A percentile compares a stretch with the other conserved stretches of the same genome.
phyloP scores from a whole-genome alignment of 2,113 vertebrate genomes.

The Diadophis punctatus region DNA sequence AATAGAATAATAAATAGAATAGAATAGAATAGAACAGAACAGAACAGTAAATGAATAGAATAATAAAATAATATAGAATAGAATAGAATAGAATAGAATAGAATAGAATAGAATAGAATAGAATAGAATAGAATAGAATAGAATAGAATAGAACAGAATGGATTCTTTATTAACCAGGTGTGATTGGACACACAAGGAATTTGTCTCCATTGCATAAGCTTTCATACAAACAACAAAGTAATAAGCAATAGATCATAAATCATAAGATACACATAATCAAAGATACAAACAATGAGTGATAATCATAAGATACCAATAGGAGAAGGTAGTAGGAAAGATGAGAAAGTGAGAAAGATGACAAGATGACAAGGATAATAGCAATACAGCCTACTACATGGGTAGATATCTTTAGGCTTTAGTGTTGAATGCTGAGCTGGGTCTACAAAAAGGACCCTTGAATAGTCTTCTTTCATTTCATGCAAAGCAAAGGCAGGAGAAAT shows the following conservation, averaged over 20 bases:
- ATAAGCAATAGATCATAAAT: not conserved
- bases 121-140: not conserved
- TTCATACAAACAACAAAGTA: not conserved
- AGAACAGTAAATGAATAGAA: no score
- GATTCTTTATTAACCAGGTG: no score
- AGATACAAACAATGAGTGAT: not conserved
- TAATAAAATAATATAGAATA: no score
- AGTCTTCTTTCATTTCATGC: not conserved
- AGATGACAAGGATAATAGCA: not conserved
- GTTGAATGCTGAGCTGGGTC: not conserved
- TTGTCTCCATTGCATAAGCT: not conserved
- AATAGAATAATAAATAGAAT: no score
- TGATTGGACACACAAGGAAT: not conserved
- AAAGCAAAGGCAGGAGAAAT: not conserved
- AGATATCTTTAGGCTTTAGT: not conserved
- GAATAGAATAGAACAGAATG: no score
- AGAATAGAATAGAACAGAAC: no score
- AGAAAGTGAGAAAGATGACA: not conserved
- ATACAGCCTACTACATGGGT: not conserved
- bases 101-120: no score
- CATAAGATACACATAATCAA: not conserved
- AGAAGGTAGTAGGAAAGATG: not conserved
- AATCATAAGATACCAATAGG: not conserved
- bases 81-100: no score
- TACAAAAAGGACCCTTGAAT: not conserved